phyloP scores from a whole-genome alignment of 2,888 invertebrate species.

The Colostygia pectinataria region DNA sequence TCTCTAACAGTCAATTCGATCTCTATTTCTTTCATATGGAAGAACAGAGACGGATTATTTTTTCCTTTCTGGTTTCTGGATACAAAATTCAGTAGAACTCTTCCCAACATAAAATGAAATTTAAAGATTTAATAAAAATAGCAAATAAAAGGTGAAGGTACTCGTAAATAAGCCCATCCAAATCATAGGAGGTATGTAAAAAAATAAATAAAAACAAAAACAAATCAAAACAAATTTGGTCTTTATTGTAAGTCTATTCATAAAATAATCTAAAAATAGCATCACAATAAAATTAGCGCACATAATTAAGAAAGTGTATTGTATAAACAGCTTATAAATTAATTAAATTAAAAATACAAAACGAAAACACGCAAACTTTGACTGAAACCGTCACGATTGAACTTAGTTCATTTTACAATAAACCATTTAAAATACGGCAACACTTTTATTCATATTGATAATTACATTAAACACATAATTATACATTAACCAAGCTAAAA shows the following conservation, averaged over 20 bases:
- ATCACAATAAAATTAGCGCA: constrained; percentile 72
- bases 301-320: constrained; percentile 48
- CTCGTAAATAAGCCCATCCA: constrained; percentile 3
- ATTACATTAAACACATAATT: constrained; percentile 3
- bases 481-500: background rate
- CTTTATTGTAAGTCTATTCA: constrained; percentile 75
- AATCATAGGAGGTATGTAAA: constrained; percentile 28
- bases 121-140: no score
- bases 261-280: constrained; percentile 78
- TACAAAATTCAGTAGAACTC: constrained; percentile 1
- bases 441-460: constrained; percentile 14
- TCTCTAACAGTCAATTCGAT: constrained; percentile 10
- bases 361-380: constrained; percentile 33
- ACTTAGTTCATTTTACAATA: constrained; percentile 6
- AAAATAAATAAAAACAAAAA: constrained; percentile 57
- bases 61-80: background rate
- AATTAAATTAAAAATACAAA: constrained; percentile 30
- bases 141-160: no score
- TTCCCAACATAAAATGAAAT: background rate
- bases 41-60: constrained; percentile 16
- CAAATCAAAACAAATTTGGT: constrained; percentile 68
- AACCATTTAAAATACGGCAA: constrained; percentile 21
- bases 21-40: constrained; percentile 30
- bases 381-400: constrained; percentile 20
- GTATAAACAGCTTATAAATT: constrained; percentile 48